Percentiles rank a stretch among this genome's conserved stretches.
Conservation (phyloP, 2,888 invertebrate genomes). For the Troides aeacus region DNA sequence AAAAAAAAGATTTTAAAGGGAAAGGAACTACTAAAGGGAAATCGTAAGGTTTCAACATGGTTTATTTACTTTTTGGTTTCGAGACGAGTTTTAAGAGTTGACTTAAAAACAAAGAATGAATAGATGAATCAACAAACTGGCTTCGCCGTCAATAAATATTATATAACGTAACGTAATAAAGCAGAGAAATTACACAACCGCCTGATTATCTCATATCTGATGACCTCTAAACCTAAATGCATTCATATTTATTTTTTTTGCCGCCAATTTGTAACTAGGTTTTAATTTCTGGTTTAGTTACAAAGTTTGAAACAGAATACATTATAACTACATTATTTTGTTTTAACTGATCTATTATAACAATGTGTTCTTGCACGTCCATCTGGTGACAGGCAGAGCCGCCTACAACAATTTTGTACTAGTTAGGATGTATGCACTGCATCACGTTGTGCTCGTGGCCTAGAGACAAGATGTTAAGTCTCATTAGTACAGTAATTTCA, state of each 20-base stretch:
- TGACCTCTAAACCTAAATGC: constrained; percentile 10
- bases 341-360: too few relatives aligned
- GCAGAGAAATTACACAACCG: neutral
- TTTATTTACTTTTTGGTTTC: neutral
- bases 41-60: too few relatives aligned
- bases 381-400: too few relatives aligned
- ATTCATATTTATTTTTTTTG: neutral
- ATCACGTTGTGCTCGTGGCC: too few relatives aligned
- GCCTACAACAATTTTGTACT: too few relatives aligned
- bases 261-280: neutral
- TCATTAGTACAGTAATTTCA: too few relatives aligned
- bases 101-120: neutral
- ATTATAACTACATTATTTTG: neutral
- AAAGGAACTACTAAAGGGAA: too few relatives aligned
- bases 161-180: constrained; percentile 16
- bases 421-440: too few relatives aligned
- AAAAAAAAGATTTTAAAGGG: too few relatives aligned
- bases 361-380: too few relatives aligned
- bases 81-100: neutral
- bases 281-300: neutral
- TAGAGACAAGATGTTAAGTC: too few relatives aligned
- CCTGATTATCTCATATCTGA: constrained; percentile 1
- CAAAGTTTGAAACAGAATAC: neutral
- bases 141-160: constrained; percentile 4
- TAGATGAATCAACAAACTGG: neutral